phyloP scores from a whole-genome alignment of 2,113 vertebrate species.

The Ahaetulla prasina region DNA sequence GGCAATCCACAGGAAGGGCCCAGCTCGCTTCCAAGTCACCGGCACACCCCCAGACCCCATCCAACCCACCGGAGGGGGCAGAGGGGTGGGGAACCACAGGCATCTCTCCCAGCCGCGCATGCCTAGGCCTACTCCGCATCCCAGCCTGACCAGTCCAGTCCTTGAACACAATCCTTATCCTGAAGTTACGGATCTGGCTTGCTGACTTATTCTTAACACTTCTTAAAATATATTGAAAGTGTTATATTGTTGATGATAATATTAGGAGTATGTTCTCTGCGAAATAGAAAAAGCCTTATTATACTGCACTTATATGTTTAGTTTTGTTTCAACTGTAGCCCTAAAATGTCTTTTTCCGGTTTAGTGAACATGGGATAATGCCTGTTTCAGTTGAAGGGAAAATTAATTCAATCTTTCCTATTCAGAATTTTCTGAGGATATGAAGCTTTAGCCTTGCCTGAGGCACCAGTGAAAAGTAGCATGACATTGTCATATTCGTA shows the following conservation, averaged over 20 bases:
- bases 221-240: background rate
- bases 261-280: background rate
- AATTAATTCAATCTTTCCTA: background rate
- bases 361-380: background rate
- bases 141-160: too few species aligned
- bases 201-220: background rate
- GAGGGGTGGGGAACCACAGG: too few species aligned
- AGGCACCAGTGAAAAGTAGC: fast-evolving
- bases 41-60: too few species aligned
- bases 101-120: too few species aligned
- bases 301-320: background rate
- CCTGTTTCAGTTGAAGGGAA: background rate
- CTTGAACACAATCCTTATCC: too few species aligned
- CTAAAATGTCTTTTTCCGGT: background rate
- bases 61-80: too few species aligned
- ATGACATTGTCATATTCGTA: background rate
- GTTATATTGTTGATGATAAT: too few species aligned
- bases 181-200: background rate
- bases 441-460: background rate
- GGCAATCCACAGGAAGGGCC: too few species aligned
- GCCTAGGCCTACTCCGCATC: too few species aligned
- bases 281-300: background rate
- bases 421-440: conserved; percentile 9
- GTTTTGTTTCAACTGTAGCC: background rate
- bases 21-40: too few species aligned